phyloP scores from a whole-genome alignment of 2,888 invertebrate species.

The Drosophila rellima region DNA sequence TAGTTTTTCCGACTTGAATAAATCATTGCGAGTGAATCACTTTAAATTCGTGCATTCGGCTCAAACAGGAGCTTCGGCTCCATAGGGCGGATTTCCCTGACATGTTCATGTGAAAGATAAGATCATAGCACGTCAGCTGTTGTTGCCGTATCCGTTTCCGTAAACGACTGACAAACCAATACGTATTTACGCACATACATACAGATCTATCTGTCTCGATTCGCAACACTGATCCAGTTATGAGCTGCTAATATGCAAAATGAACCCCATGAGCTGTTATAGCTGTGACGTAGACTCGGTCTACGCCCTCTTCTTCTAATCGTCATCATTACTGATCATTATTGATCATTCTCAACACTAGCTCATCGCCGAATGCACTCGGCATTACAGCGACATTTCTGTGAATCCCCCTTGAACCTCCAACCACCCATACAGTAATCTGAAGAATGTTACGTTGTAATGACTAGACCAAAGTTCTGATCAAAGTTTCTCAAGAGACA shows the following conservation, averaged over 20 bases:
- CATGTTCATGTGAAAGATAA: constrained; percentile 71
- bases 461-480: constrained; percentile 37
- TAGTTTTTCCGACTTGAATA: constrained; percentile 49
- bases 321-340: constrained; percentile 25
- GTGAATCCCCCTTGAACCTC: constrained; percentile 6
- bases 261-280: constrained; percentile 35
- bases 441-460: constrained; percentile 28
- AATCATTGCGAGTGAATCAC: constrained; percentile 49
- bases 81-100: constrained; percentile 70
- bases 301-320: constrained; percentile 48
- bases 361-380: constrained; percentile 62
- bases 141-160: constrained; percentile 70
- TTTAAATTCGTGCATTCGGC: constrained; percentile 32
- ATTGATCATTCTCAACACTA: constrained; percentile 26
- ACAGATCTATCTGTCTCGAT: constrained; percentile 1
- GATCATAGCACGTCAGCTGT: constrained; percentile 58
- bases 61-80: constrained; percentile 57
- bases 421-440: background rate
- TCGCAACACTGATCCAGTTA: constrained; percentile 54
- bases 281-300: constrained; percentile 33
- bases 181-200: constrained; percentile 2
- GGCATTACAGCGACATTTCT: constrained; percentile 63
- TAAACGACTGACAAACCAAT: constrained; percentile 27
- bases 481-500: constrained; percentile 45
- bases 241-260: constrained; percentile 71